Evolutionary conservation across 2,113 vertebrate species (phyloP).

Genomic region (Pachypanchax playfairii): DNA sequence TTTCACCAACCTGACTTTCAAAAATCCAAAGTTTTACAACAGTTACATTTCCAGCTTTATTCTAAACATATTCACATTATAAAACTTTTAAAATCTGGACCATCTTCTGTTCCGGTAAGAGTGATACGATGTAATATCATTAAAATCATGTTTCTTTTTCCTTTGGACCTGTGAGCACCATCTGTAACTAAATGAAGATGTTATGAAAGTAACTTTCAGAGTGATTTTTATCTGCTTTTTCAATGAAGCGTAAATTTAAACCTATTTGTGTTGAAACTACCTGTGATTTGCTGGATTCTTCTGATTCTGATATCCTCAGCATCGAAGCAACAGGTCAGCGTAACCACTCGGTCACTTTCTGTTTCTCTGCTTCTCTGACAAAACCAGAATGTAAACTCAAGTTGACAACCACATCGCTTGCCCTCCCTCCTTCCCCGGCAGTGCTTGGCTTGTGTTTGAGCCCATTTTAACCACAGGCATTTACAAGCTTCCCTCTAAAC

Average conservation of each 20-base stretch:
- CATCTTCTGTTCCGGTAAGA: too few relatives aligned
- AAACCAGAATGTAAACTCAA: slow-evolving; percentile 81
- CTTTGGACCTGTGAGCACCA: too few relatives aligned
- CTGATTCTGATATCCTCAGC: not conserved
- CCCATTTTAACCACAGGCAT: slow-evolving; percentile 81
- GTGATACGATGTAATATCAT: too few relatives aligned
- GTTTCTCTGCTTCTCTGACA: slow-evolving; percentile 24
- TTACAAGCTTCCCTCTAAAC: slow-evolving; percentile 85
- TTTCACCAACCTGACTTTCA: too few relatives aligned
- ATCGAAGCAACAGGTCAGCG: slow-evolving; percentile 35
- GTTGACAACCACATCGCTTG: slow-evolving; percentile 91
- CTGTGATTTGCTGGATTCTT: not conserved
- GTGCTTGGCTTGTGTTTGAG: slow-evolving; percentile 72
- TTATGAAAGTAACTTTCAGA: not conserved
- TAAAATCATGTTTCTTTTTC: not conserved
- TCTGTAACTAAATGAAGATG: not conserved
- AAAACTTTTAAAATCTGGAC: too few relatives aligned
- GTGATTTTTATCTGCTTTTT: not conserved
- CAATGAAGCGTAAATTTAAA: not conserved
- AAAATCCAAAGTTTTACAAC: too few relatives aligned
- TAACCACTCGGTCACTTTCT: slow-evolving; percentile 30
- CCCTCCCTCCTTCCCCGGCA: slow-evolving; percentile 69
- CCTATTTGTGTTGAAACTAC: not conserved
- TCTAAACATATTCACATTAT: too few relatives aligned
- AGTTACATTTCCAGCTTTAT: too few relatives aligned